These are phyloP conservation scores for Prochilodus magdalenae DNA, from an alignment of 2,113 vertebrate species.

Conservation along the genomic window DNA sequence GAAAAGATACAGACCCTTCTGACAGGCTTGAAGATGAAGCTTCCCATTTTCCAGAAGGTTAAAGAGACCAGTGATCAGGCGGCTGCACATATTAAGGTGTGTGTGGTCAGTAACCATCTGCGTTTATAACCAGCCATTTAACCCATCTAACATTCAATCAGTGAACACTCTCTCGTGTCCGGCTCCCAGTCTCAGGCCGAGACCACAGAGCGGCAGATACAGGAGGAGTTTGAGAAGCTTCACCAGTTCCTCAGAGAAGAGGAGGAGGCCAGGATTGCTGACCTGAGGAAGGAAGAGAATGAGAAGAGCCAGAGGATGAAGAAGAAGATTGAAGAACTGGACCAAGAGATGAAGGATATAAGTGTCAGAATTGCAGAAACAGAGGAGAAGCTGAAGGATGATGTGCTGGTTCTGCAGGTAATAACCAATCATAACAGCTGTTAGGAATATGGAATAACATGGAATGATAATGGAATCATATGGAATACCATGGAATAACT, in stretches of 20 bases:
- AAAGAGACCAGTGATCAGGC: slow-evolving; percentile 1
- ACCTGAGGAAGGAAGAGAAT: slow-evolving; percentile 40
- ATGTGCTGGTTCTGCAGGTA: slow-evolving; percentile 9
- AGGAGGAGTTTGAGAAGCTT: slow-evolving; percentile 58
- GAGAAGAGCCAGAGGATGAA: slow-evolving; percentile 19
- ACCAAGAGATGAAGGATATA: neutral
- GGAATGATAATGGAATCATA: neutral
- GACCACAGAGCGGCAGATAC: slow-evolving; percentile 58
- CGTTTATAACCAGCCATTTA: too few relatives aligned
- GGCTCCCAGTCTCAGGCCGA: slow-evolving; percentile 39
- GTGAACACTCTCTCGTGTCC: too few relatives aligned
- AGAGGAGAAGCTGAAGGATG: neutral
- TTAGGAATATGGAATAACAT: neutral
- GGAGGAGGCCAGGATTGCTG: slow-evolving; percentile 40
- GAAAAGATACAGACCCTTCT: neutral
- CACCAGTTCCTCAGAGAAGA: slow-evolving; percentile 56
- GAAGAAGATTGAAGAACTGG: neutral
- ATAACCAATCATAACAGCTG: neutral
- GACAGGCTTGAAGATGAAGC: neutral
- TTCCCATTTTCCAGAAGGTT: neutral
- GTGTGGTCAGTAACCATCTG: neutral
- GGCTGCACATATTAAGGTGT: slow-evolving; percentile 3
- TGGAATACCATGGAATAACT: too few relatives aligned
- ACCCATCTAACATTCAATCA: too few relatives aligned
- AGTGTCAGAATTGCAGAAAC: neutral